Conservation (phyloP, 2,888 invertebrate genomes). For the Eupithecia exiguata region DNA sequence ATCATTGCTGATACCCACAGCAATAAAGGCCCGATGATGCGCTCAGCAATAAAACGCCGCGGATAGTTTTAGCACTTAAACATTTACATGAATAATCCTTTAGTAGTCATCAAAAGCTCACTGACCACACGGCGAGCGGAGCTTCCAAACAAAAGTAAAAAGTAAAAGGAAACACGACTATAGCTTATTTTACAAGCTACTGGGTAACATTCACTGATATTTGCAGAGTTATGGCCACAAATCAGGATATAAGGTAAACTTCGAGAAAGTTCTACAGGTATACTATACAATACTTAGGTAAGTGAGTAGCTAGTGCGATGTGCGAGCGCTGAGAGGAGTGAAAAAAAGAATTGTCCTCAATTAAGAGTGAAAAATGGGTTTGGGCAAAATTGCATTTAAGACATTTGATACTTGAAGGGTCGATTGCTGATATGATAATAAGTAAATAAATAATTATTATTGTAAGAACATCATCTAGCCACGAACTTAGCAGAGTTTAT, state of each 20-base stretch:
- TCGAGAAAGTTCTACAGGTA: not conserved
- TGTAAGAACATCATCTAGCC: no score
- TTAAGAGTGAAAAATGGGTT: not conserved
- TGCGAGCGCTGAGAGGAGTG: not conserved
- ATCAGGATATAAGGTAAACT: not conserved
- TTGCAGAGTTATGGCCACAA: conserved; percentile 9
- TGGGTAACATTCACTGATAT: not conserved
- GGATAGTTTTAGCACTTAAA: conserved; percentile 43
- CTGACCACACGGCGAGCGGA: conserved; percentile 44
- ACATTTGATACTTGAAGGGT: no score
- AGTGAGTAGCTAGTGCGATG: not conserved
- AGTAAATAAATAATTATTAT: no score
- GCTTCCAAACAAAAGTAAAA: conserved; percentile 9
- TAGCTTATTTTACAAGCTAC: conserved; percentile 4
- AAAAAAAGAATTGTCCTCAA: not conserved
- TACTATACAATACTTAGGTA: not conserved
- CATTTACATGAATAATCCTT: conserved; percentile 40
- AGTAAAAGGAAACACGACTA: conserved; percentile 2
- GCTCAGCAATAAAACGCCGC: conserved; percentile 38
- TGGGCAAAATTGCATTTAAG: no score
- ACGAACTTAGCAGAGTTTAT: no score
- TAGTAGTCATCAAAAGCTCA: conserved; percentile 37
- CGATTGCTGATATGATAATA: no score
- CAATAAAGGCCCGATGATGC: conserved; percentile 38
- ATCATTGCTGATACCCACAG: conserved; percentile 37